Evolutionary conservation across 1,140 invertebrate genomes (phyloP).

Genomic region (Pseudomyrmex dendroicus): DNA sequence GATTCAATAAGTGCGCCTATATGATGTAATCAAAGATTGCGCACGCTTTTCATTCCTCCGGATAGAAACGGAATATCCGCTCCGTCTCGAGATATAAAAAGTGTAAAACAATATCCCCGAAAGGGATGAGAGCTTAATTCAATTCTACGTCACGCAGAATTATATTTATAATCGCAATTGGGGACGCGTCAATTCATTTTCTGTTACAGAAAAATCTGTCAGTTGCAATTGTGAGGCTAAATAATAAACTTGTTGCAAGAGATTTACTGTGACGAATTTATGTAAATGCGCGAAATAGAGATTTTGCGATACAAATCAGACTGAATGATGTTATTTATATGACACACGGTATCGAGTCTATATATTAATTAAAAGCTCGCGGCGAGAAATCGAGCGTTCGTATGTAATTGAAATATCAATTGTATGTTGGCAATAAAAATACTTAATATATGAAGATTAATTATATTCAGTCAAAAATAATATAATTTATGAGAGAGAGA

Average conservation of each 20-base stretch:
- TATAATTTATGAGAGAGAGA: too few species aligned
- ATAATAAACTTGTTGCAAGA: background rate
- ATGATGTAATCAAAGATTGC: conserved; percentile 23
- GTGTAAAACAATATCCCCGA: background rate
- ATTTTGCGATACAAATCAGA: conserved; percentile 2
- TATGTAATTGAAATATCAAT: conserved; percentile 36
- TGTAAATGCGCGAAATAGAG: background rate
- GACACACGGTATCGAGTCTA: background rate
- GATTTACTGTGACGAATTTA: background rate
- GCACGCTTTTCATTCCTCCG: background rate
- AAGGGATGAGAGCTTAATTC: background rate
- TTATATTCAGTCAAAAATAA: background rate
- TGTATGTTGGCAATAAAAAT: background rate
- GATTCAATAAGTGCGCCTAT: conserved; percentile 15
- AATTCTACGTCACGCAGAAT: background rate
- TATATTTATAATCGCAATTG: background rate
- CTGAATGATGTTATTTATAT: conserved; percentile 31
- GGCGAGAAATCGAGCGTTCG: conserved; percentile 14
- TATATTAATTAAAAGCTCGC: conserved; percentile 7
- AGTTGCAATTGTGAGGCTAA: background rate
- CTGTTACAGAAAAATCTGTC: background rate
- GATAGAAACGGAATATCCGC: background rate
- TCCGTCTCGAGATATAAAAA: background rate
- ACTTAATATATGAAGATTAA: conserved; percentile 3
- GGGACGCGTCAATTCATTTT: background rate